Evolutionary conservation across 2,888 invertebrate species (phyloP), one percentile per base, ranked within the genome.

Genomic region (Megamerina dolium): DNA sequence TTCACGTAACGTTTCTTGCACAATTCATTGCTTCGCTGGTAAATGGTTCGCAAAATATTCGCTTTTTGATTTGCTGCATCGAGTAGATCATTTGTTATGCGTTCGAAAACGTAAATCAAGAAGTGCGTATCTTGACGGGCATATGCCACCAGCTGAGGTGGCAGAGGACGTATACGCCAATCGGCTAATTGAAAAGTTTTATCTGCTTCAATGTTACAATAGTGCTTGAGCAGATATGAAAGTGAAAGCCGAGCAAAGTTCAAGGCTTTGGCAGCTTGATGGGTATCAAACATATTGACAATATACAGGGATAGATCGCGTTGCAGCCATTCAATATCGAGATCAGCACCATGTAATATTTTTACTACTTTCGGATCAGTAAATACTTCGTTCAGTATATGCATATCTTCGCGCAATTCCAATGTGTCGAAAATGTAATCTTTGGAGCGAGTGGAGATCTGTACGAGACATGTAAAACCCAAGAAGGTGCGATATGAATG

Each of bases 271-370:
- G 91, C 84, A 0, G 95, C 96, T 63, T 87, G 84, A 63, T 90
- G 82, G 0, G 97, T 99, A 69, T 99, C 99, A 66, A 99, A 96
- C 82, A 99, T 80, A 54, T 96, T 95, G 1, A 99, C 95, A 3
- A 99, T 73, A 65, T 99, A 99, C 2, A 99, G 66, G 0, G 93
- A 88, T 43, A 97, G 81, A 75, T 99, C 99, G 13, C 93, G 77
- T 68, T 99, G 99, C 21, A 99, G 73, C 97, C 99, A 99, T 23
- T 82, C 74, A 14, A 99, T 77, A 64, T 99, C 97, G 46, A 66
- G 74, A 45, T 87, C 84, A 0, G 92, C 88, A 9, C 97, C 97
- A 64, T 99, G 99, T 54, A 99, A 84, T 5, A 90, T 93, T 77
- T 99, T 99, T 0, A 95, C 68, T 57, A 94, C 84, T 38, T 79